These are phyloP conservation scores for Psittacula echo DNA, from an alignment of 2,797 vertebrate species.

Conservation along the genomic window DNA sequence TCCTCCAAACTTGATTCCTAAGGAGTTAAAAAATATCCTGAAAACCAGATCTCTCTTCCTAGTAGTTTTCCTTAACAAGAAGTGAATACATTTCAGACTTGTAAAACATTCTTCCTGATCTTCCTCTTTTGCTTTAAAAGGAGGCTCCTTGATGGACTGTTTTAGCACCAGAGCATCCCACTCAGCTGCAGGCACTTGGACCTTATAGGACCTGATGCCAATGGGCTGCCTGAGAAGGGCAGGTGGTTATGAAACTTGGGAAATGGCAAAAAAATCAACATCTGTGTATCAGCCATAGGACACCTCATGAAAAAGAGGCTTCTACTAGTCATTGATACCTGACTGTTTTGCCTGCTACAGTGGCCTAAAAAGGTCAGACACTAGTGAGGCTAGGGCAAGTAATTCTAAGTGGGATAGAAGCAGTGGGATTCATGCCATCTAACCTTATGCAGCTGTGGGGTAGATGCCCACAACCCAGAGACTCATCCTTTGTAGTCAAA, in stretches of 20 bases:
- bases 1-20: background rate
- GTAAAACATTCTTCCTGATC: background rate
- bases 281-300: background rate
- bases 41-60: background rate
- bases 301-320: background rate
- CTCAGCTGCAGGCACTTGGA: background rate
- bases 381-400: background rate
- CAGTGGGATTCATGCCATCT: background rate
- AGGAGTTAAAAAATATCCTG: conserved; percentile 16
- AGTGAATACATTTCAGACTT: accelerated
- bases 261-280: background rate
- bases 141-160: background rate
- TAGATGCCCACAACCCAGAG: background rate
- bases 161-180: background rate
- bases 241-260: accelerated
- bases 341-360: background rate
- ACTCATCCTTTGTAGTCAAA: background rate
- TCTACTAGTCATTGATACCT: background rate
- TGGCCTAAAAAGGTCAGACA: background rate
- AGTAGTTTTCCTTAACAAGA: background rate
- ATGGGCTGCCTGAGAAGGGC: background rate
- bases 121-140: background rate
- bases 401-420: background rate
- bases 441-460: background rate
- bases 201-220: accelerated